Evolutionary conservation across 2,113 vertebrate species (phyloP).

Genomic region (Dinomys branickii): DNA sequence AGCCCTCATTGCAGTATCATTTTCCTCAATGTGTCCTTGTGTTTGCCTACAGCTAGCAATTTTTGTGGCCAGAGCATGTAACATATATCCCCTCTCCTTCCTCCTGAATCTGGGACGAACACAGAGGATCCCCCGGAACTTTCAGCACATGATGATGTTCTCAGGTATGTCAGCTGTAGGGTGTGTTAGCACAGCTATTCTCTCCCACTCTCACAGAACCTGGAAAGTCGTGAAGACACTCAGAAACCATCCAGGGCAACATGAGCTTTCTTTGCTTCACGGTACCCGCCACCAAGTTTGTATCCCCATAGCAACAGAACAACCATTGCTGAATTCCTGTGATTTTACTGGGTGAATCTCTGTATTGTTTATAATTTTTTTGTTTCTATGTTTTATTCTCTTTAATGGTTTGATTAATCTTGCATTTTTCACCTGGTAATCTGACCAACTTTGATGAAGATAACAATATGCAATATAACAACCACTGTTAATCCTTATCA

Average conservation of each 20-base stretch:
- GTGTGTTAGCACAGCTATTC: background rate
- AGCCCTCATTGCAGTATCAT: background rate
- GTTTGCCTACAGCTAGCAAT: conserved; percentile 87
- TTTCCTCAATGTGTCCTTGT: conserved; percentile 85
- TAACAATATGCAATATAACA: too few species aligned
- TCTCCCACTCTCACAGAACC: background rate
- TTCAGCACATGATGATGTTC: conserved; percentile 94
- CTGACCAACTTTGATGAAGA: too few species aligned
- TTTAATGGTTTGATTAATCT: too few species aligned
- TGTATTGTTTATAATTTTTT: too few species aligned
- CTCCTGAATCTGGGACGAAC: conserved; percentile 90
- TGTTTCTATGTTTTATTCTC: too few species aligned
- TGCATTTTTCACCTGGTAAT: too few species aligned
- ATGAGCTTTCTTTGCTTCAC: background rate
- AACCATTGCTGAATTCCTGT: too few species aligned
- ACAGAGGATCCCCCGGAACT: conserved; percentile 87
- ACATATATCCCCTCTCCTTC: conserved; percentile 92
- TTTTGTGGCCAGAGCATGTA: conserved; percentile 91
- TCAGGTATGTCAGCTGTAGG: conserved; percentile 86
- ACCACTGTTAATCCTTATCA: too few species aligned
- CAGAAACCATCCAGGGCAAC: background rate
- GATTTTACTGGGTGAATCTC: too few species aligned
- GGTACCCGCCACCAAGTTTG: background rate
- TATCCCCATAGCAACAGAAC: background rate
- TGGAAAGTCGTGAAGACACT: background rate